A percentile compares a stretch with the other conserved stretches of the same genome.
These are phyloP conservation scores for Andinoacara biseriatus DNA, from an alignment of 2,113 vertebrate species.

Conservation along the genomic window DNA sequence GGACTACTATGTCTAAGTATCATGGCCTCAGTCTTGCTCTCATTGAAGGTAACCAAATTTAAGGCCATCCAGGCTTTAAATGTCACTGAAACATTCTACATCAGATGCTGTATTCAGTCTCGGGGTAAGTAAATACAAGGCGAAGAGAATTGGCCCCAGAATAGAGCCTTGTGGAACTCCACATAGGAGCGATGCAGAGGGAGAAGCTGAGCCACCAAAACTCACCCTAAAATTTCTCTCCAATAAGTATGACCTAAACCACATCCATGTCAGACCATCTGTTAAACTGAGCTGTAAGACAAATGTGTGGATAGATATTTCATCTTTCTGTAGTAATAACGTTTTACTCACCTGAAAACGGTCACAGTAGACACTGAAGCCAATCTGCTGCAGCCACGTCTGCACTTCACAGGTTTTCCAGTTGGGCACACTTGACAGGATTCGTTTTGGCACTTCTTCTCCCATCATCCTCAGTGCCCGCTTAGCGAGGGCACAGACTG, in stretches of 20 bases:
- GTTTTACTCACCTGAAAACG: conserved; percentile 83
- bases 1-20: too few relatives aligned
- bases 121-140: too few relatives aligned
- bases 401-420: conserved; percentile 95
- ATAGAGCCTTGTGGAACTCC: neutral
- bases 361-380: conserved; percentile 87
- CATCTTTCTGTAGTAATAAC: neutral
- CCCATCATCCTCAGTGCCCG: conserved; percentile 87
- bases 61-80: too few relatives aligned
- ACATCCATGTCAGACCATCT: neutral
- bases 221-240: neutral
- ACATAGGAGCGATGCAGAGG: neutral
- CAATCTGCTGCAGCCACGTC: conserved; percentile 95
- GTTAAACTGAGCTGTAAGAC: neutral
- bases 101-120: too few relatives aligned
- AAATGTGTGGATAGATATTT: fast-evolving
- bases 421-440: conserved; percentile 90
- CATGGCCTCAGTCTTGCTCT: too few relatives aligned
- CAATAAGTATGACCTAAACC: neutral
- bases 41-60: too few relatives aligned
- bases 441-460: conserved; percentile 89
- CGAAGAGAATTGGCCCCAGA: neutral
- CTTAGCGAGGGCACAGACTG: conserved; percentile 88
- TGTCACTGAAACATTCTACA: neutral
- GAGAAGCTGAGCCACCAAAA: neutral